phyloP scores from a whole-genome alignment of 2,797 vertebrate genomes.

The Sarcoramphus papa region DNA sequence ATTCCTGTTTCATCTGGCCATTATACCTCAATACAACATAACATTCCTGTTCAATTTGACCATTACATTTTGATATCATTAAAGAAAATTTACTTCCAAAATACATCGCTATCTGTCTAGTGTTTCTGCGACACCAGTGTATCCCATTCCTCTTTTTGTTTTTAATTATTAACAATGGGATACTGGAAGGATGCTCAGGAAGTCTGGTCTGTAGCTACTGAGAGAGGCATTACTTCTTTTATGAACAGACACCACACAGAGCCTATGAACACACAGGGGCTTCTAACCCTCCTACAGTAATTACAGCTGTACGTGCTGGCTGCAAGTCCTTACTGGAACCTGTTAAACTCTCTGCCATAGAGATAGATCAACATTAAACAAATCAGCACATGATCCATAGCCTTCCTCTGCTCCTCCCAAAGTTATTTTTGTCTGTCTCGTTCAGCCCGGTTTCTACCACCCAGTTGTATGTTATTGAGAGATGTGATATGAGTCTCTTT shows the following conservation, averaged over 20 bases:
- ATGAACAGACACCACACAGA: background rate
- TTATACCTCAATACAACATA: too few species aligned
- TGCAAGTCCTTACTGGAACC: background rate
- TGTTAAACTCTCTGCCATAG: background rate
- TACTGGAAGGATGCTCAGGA: background rate
- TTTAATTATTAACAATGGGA: background rate
- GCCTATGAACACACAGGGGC: background rate
- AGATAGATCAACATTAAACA: background rate
- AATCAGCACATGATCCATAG: background rate
- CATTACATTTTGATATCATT: too few species aligned
- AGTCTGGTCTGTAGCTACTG: background rate
- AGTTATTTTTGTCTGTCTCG: background rate
- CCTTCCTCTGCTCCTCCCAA: background rate
- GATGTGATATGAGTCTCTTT: background rate
- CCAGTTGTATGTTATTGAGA: background rate
- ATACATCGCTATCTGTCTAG: too few species aligned
- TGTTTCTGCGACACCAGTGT: background rate
- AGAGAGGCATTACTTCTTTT: background rate
- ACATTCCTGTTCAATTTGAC: too few species aligned
- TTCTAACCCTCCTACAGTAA: background rate
- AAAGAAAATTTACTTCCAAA: too few species aligned
- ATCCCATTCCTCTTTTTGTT: background rate
- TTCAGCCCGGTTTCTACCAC: background rate
- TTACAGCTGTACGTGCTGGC: background rate
- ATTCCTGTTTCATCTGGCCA: too few species aligned